phyloP scores from a whole-genome alignment of 2,888 invertebrate species.

The Mythimna ferrago region DNA sequence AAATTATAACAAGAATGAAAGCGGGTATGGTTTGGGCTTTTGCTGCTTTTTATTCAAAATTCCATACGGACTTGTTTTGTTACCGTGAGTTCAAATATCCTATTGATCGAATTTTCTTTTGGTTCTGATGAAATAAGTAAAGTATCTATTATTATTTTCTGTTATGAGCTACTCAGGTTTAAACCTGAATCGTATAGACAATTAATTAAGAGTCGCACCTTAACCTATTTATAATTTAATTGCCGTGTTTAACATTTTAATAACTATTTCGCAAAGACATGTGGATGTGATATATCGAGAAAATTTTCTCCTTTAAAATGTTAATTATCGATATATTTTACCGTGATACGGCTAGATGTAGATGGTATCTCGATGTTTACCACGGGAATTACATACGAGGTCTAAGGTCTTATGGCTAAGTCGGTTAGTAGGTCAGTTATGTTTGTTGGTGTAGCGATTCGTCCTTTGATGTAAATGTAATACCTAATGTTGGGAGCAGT shows the following conservation, averaged over 20 bases:
- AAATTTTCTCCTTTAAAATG: conserved; percentile 11
- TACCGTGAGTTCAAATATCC: background rate
- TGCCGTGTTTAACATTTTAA: conserved; percentile 19
- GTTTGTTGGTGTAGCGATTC: conserved; percentile 9
- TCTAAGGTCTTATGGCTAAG: conserved; percentile 29
- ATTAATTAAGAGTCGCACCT: background rate
- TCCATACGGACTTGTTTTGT: background rate
- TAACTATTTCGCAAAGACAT: conserved; percentile 10
- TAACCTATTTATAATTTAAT: background rate
- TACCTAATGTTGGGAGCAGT: background rate
- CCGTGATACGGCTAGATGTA: conserved; percentile 16
- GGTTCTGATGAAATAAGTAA: background rate
- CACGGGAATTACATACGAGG: conserved; percentile 36
- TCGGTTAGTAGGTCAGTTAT: conserved; percentile 24
- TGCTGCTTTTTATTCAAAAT: conserved; percentile 1
- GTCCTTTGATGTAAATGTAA: background rate
- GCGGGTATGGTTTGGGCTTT: background rate
- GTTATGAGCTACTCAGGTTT: background rate
- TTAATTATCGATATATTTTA: conserved; percentile 29
- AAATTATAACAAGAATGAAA: conserved; percentile 32
- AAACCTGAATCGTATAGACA: background rate
- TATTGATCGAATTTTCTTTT: background rate
- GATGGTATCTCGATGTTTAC: conserved; percentile 43
- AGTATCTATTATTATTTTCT: background rate
- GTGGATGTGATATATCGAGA: conserved; percentile 6